Evolutionary conservation across 1,140 invertebrate genomes (phyloP).

Genomic region (Cydia strobilella): DNA sequence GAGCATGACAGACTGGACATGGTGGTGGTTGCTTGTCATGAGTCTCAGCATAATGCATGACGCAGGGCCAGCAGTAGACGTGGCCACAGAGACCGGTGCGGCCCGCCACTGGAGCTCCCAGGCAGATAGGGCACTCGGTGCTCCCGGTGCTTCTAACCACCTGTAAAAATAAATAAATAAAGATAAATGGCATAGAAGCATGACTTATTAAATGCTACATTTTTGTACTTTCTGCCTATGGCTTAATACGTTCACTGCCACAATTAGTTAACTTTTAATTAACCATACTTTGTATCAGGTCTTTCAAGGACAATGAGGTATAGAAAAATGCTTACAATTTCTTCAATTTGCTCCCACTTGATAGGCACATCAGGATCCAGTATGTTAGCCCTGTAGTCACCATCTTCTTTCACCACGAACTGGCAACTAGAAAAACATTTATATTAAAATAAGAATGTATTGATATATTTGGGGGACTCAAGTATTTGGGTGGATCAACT

Average conservation of each 20-base stretch:
- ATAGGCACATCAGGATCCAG: constrained; percentile 93
- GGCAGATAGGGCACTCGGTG: constrained; percentile 94
- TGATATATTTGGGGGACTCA: no score
- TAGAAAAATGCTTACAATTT: constrained; percentile 87
- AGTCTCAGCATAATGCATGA: constrained; percentile 94
- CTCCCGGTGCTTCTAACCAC: constrained; percentile 80
- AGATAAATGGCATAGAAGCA: no score
- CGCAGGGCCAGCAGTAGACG: constrained; percentile 97
- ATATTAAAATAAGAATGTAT: not conserved
- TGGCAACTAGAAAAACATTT: constrained; percentile 88
- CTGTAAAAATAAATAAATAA: constrained; percentile 40
- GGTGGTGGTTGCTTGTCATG: constrained; percentile 85
- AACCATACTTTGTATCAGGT: no score
- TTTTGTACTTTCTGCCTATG: no score
- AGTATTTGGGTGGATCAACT: no score
- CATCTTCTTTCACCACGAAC: constrained; percentile 92
- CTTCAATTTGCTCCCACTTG: constrained; percentile 95
- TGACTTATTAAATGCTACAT: no score
- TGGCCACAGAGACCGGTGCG: constrained; percentile 98
- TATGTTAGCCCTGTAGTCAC: constrained; percentile 88
- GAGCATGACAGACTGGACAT: constrained; percentile 94
- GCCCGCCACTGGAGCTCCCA: constrained; percentile 89
- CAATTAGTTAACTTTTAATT: no score
- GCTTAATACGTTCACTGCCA: no score
- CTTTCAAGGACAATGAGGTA: not conserved